phyloP scores from a whole-genome alignment of 1,140 invertebrate species.

The Caenorhabditis remanei region DNA sequence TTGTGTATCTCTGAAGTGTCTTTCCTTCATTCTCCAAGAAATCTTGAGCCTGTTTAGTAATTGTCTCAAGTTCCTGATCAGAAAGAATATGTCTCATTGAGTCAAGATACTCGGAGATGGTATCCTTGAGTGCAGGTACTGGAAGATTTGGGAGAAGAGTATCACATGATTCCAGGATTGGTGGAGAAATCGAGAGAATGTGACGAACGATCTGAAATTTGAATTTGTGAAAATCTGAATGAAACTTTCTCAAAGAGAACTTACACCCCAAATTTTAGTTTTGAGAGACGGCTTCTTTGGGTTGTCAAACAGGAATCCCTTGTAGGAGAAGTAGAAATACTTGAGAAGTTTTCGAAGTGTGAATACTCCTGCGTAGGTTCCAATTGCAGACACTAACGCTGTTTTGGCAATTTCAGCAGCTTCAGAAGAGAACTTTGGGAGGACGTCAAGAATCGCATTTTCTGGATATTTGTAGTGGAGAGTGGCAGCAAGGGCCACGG shows the following conservation, averaged over 20 bases:
- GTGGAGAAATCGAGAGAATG: conserved; percentile 64
- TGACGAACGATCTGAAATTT: conserved; percentile 65
- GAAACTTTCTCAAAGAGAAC: conserved; percentile 17
- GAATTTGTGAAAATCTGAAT: background rate
- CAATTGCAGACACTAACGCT: conserved; percentile 52
- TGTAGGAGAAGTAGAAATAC: conserved; percentile 73
- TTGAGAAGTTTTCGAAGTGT: conserved; percentile 69
- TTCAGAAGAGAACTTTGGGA: conserved; percentile 58
- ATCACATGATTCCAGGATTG: conserved; percentile 71
- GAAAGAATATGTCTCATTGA: conserved; percentile 57
- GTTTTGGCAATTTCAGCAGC: conserved; percentile 53
- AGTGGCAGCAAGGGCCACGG: conserved; percentile 61
- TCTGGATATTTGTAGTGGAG: conserved; percentile 45
- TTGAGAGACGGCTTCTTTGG: conserved; percentile 71
- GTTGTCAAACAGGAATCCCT: conserved; percentile 73
- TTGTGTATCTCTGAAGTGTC: conserved; percentile 68
- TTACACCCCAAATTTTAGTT: conserved; percentile 74
- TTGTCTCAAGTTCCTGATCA: conserved; percentile 68
- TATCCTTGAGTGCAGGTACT: conserved; percentile 67
- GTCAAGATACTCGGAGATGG: conserved; percentile 57
- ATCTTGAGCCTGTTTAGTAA: conserved; percentile 62
- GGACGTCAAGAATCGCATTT: conserved; percentile 50
- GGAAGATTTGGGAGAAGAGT: conserved; percentile 68
- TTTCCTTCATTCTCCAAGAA: conserved; percentile 71
- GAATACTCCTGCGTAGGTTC: conserved; percentile 72